Conservation (phyloP, 2,797 vertebrate genomes). For the Mallotus villosus region DNA sequence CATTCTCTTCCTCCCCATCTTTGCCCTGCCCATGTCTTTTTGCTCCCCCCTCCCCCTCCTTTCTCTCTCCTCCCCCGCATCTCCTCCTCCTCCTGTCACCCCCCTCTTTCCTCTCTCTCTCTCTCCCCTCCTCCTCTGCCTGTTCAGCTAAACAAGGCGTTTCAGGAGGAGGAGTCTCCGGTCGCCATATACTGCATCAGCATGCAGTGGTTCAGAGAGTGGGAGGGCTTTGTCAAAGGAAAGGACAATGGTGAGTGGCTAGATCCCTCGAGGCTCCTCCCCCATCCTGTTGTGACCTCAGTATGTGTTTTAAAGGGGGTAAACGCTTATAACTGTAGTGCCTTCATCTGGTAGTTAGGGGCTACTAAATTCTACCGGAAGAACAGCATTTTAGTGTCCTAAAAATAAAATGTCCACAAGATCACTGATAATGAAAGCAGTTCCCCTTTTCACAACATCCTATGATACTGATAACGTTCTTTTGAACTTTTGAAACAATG, state of each 20-base stretch:
- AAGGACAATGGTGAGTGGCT: constrained; percentile 85
- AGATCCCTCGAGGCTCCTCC: constrained; percentile 26
- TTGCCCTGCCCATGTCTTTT: constrained; percentile 25
- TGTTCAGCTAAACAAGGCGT: constrained; percentile 94
- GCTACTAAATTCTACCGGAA: background rate
- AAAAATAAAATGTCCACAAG: background rate
- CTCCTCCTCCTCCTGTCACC: constrained; percentile 22
- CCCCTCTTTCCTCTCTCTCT: constrained; percentile 35
- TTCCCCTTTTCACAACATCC: background rate
- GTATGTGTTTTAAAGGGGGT: constrained; percentile 44
- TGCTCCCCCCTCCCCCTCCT: constrained; percentile 45
- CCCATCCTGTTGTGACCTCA: constrained; percentile 32
- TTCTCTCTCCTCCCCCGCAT: constrained; percentile 25
- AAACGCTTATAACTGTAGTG: constrained; percentile 15
- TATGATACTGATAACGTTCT: background rate
- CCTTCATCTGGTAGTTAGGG: constrained; percentile 3
- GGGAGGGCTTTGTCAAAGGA: constrained; percentile 98
- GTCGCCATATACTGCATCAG: constrained; percentile 98
- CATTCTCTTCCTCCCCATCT: constrained; percentile 31
- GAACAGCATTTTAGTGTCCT: no score
- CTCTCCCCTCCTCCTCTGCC: background rate
- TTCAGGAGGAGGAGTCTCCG: constrained; percentile 97
- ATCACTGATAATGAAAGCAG: background rate
- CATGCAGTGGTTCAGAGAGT: constrained; percentile 99
- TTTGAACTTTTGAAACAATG: background rate